phyloP scores from a whole-genome alignment of 2,888 invertebrate genomes.

The Ophioninae sp. region DNA sequence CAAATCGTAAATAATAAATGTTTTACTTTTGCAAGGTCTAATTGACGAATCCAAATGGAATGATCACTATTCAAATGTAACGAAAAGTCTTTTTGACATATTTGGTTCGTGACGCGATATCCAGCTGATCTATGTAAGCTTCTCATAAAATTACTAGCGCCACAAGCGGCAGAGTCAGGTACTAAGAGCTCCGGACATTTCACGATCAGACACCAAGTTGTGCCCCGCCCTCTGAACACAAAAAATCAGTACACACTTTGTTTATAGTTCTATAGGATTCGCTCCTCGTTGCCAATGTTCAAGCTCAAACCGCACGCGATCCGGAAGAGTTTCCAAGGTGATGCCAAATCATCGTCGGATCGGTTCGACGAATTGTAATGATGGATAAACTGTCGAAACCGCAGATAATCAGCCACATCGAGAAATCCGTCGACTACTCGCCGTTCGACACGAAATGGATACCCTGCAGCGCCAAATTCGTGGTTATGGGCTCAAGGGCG shows the following conservation, averaged over 20 bases:
- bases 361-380: background rate
- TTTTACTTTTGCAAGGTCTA: background rate
- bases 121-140: background rate
- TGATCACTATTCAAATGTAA: background rate
- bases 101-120: background rate
- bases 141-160: too few relatives aligned
- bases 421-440: slow-evolving; percentile 91
- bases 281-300: background rate
- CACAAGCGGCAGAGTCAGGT: too few relatives aligned
- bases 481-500: slow-evolving; percentile 92
- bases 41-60: background rate
- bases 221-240: background rate
- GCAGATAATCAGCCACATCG: slow-evolving; percentile 93
- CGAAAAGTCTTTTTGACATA: slow-evolving; percentile 20
- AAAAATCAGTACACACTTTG: background rate
- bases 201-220: too few relatives aligned
- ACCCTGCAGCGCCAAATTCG: slow-evolving; percentile 96
- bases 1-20: background rate
- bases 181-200: too few relatives aligned
- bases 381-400: slow-evolving; percentile 89
- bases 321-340: background rate
- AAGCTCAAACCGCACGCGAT: background rate
- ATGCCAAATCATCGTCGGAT: background rate
- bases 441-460: slow-evolving; percentile 98
- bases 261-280: background rate